A percentile compares a stretch with the other conserved stretches of the same genome.
Conservation (phyloP, 2,888 invertebrate species). For the Cremastinae sp. region DNA sequence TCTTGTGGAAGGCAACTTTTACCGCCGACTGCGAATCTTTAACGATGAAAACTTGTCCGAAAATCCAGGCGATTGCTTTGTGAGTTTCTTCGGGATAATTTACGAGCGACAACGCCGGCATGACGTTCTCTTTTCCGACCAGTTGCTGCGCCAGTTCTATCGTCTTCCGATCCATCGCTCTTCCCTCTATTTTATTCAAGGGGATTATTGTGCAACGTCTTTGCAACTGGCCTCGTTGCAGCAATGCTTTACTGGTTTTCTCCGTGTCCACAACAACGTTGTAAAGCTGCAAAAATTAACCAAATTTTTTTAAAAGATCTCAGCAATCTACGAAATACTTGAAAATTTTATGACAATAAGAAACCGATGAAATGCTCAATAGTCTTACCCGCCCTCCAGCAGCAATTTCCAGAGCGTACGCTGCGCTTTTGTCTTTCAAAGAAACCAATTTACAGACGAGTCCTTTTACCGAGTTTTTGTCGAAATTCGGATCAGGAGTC, state of each 20-base stretch:
- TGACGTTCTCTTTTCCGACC: slow-evolving; percentile 90
- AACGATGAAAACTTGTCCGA: slow-evolving; percentile 93
- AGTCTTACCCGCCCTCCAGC: slow-evolving; percentile 90
- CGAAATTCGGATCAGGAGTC: slow-evolving; percentile 89
- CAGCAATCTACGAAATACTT: neutral
- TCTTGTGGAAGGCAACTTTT: slow-evolving; percentile 89
- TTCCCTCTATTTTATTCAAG: slow-evolving; percentile 90
- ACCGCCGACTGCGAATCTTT: slow-evolving; percentile 90
- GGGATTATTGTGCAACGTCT: slow-evolving; percentile 94
- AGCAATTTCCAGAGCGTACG: slow-evolving; percentile 91
- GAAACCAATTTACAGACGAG: slow-evolving; percentile 90
- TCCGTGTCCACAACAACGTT: slow-evolving; percentile 96
- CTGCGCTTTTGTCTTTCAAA: slow-evolving; percentile 86
- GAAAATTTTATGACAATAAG: slow-evolving; percentile 9
- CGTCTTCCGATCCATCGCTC: slow-evolving; percentile 83
- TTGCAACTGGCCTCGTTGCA: slow-evolving; percentile 91
- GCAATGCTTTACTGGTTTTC: slow-evolving; percentile 90
- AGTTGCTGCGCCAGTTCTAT: slow-evolving; percentile 87
- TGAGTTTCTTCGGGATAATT: slow-evolving; percentile 85
- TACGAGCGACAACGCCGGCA: slow-evolving; percentile 90
- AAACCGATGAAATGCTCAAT: too few species aligned
- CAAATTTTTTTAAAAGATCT: neutral
- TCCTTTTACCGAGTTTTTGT: slow-evolving; percentile 86
- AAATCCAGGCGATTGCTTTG: slow-evolving; percentile 93
- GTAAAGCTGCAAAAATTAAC: slow-evolving; percentile 86